These are phyloP conservation scores for Poecilia picta DNA, from an alignment of 2,797 vertebrate species.

Conservation along the genomic window DNA sequence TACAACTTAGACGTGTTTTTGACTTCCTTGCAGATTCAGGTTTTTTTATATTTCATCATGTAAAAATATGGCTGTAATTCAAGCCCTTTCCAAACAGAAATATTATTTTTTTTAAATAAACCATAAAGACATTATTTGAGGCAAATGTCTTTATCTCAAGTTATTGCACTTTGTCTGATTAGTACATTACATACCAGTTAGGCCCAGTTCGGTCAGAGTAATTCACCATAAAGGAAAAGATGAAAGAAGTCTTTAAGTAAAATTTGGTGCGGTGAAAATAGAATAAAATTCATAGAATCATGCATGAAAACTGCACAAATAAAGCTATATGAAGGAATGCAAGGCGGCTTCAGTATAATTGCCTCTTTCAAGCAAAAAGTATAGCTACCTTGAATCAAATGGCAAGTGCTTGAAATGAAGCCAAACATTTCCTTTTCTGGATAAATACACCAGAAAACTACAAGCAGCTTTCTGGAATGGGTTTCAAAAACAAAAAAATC, in stretches of 20 bases:
- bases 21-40: background rate
- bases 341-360: background rate
- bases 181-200: background rate
- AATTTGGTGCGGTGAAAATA: background rate
- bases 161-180: background rate
- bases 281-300: background rate
- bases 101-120: background rate
- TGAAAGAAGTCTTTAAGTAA: background rate
- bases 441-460: constrained; percentile 1
- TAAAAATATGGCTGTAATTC: background rate
- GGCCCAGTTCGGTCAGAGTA: background rate
- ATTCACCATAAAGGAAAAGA: background rate
- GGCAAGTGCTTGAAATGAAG: constrained; percentile 37
- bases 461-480: constrained; percentile 12
- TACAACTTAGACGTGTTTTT: background rate
- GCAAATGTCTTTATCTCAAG: background rate
- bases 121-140: background rate
- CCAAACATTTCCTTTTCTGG: constrained; percentile 14
- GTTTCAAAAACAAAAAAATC: background rate
- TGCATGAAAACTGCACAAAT: background rate
- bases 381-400: constrained; percentile 52
- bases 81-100: background rate
- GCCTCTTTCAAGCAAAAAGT: constrained; percentile 22
- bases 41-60: background rate
- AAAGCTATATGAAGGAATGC: background rate